These are phyloP conservation scores for Grallaria varia DNA, from an alignment of 2,113 vertebrate species.

Conservation along the genomic window DNA sequence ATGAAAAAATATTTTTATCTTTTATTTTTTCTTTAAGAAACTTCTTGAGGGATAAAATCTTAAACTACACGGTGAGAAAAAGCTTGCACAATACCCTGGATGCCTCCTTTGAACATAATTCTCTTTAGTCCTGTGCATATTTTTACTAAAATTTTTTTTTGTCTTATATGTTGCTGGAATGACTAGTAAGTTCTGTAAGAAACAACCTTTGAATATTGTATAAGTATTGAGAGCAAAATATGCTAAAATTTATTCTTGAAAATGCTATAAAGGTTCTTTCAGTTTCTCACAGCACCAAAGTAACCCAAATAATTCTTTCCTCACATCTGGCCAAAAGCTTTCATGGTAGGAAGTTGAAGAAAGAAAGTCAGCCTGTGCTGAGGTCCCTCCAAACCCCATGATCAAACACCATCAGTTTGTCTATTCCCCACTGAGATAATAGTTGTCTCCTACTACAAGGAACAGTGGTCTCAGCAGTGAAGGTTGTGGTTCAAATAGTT, in stretches of 20 bases:
- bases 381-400: background rate
- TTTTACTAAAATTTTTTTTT: background rate
- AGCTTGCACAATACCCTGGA: background rate
- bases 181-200: background rate
- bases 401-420: background rate
- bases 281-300: background rate
- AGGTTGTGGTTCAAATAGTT: conserved; percentile 47
- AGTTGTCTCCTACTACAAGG: background rate
- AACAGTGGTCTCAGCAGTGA: conserved; percentile 18
- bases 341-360: background rate
- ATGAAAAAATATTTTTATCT: conserved; percentile 30
- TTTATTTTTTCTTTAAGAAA: background rate
- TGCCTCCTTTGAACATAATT: background rate
- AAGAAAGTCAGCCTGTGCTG: background rate
- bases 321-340: background rate
- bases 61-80: background rate
- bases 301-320: background rate
- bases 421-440: conserved; percentile 21
- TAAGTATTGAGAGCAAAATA: background rate
- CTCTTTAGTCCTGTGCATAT: background rate
- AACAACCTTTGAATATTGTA: rapidly evolving
- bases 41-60: background rate
- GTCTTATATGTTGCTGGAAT: background rate
- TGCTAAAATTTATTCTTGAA: background rate
- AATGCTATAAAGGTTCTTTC: background rate